Conservation (phyloP, 2,113 vertebrate genomes). For the Prunella fulvescens region DNA sequence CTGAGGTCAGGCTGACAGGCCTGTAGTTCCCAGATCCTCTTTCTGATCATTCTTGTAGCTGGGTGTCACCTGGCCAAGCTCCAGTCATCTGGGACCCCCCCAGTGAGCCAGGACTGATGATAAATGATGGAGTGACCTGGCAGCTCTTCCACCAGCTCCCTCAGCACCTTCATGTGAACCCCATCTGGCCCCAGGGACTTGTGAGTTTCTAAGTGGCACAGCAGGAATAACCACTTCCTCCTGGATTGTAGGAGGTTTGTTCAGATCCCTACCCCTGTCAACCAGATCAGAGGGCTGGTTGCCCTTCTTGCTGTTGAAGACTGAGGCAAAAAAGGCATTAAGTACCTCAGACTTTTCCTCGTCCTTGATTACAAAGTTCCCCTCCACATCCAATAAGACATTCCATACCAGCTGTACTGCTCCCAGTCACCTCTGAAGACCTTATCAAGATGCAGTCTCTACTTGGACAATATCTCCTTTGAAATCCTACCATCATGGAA, state of each 20-base stretch:
- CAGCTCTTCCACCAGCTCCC: background rate
- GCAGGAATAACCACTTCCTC: too few relatives aligned
- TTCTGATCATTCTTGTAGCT: background rate
- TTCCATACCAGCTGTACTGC: background rate
- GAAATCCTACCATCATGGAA: background rate
- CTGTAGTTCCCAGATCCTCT: background rate
- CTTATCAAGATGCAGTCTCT: conserved; percentile 6
- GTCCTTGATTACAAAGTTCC: too few relatives aligned
- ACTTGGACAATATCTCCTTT: background rate
- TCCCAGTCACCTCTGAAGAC: background rate
- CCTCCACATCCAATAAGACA: background rate
- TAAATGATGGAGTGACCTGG: background rate
- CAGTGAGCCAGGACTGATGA: background rate
- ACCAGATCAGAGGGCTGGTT: background rate
- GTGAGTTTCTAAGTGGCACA: background rate
- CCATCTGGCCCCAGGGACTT: background rate
- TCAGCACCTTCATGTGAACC: background rate
- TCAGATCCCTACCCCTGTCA: background rate
- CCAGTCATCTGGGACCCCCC: background rate
- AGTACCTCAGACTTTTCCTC: background rate
- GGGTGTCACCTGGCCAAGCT: background rate
- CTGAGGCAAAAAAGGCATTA: background rate
- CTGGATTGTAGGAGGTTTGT: background rate
- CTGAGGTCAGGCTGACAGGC: background rate
- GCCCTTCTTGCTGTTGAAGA: background rate